These are phyloP conservation scores for Epsilonema sp. DNA, from an alignment of 2,888 invertebrate species.

Conservation along the genomic window DNA sequence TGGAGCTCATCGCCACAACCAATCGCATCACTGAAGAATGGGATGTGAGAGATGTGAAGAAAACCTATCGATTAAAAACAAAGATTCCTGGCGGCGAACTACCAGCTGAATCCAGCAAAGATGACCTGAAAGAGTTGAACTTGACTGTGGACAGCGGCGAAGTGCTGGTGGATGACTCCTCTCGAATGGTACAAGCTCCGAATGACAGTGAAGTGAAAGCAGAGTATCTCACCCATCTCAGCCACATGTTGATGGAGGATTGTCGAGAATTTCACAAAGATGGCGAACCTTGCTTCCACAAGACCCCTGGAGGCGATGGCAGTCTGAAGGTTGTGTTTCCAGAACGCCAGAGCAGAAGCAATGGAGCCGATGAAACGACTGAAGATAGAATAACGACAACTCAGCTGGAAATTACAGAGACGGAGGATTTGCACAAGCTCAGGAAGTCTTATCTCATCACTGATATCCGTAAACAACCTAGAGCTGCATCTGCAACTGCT, in stretches of 20 bases:
- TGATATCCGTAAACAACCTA: not conserved
- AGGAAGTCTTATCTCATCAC: not conserved
- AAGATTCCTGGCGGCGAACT: not conserved
- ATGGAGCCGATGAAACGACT: too few relatives aligned
- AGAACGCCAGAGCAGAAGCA: too few relatives aligned
- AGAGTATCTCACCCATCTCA: slow-evolving; percentile 8
- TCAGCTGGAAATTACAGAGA: not conserved
- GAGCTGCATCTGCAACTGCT: too few relatives aligned
- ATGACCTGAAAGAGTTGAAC: not conserved
- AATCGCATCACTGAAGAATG: not conserved
- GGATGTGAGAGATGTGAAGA: not conserved
- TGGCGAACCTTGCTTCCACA: not conserved
- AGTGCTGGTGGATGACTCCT: not conserved
- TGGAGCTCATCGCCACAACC: not conserved
- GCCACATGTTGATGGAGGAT: slow-evolving; percentile 9
- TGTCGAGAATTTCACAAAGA: slow-evolving; percentile 6
- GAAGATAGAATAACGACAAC: not conserved
- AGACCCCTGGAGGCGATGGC: not conserved
- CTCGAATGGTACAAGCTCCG: not conserved
- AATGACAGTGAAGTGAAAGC: slow-evolving; percentile 1
- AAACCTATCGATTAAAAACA: not conserved
- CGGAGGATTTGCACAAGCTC: not conserved
- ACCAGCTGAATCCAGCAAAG: not conserved
- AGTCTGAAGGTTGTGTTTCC: not conserved
- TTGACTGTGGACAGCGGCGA: slow-evolving; percentile 1